A percentile compares a stretch with the other conserved stretches of the same genome.
Conservation (phyloP, 2,113 vertebrate genomes). For the Phainopepla nitens region DNA sequence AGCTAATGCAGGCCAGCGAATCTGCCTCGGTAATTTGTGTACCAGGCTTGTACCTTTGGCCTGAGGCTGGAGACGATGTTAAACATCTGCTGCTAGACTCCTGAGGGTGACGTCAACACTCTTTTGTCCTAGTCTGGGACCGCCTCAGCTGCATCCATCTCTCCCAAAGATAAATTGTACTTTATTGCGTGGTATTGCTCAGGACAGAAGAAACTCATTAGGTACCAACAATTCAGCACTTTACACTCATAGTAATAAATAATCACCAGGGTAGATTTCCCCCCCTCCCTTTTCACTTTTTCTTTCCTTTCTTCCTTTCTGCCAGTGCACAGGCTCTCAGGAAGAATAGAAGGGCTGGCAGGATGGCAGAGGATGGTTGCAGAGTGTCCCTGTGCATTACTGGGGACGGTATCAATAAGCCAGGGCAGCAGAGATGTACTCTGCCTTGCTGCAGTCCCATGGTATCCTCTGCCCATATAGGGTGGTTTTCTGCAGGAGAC, state of each 20-base stretch:
- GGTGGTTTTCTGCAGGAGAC: neutral
- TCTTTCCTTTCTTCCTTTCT: neutral
- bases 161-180: neutral
- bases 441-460: neutral
- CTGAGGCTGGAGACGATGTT: neutral
- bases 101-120: neutral
- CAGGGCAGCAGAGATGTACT: neutral
- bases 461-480: neutral
- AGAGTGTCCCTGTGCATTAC: neutral
- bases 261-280: neutral
- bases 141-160: neutral
- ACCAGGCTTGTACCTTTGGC: neutral
- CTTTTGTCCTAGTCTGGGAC: neutral
- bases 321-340: accelerated
- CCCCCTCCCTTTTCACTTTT: neutral
- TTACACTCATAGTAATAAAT: neutral
- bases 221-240: neutral
- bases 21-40: neutral
- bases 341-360: neutral
- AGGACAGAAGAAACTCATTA: neutral
- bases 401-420: neutral
- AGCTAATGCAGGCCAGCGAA: neutral
- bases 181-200: neutral
- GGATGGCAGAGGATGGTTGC: neutral
- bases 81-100: neutral